Base-by-base conservation (phyloP, 2,113 vertebrate species). In the Charadrius vociferus region DNA sequence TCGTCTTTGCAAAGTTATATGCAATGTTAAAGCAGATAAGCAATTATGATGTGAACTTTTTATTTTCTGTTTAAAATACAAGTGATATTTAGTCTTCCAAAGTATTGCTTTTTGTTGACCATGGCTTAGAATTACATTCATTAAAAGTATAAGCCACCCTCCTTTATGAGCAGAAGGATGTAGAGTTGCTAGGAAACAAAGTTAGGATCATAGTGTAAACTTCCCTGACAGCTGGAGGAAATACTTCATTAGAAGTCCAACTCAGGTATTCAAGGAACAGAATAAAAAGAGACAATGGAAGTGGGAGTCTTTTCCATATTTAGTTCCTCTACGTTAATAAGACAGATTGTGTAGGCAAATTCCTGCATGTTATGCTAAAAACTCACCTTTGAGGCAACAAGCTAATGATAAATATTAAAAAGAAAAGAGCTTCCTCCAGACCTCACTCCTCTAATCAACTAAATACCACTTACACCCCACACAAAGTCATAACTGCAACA, bases 141-240 rank as follows among this genome's bases (percentile, higher is more conserved):
- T 88, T 94, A 65, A 55, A 89, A 73, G 39, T 58, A n/a, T 49
- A 68, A 95, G 22, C 39, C 37, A 77, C 12, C 26, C 30, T 62
- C 29, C 26, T 78, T 37, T 77, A 59, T 36, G 52, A 77, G 55
- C 16, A 88, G 88, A 86, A 92, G n/a, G 55, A 88, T 86, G 63
- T 43, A 74, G 63, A 63, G 94, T 96, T 96, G 88, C 96, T 94
- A 90, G 94, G 97, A 95, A 88, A 94, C 93, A 83, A 93, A 93
- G 55, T 93, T 92, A 70, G 19, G 34, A 77, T 78, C 63, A n/a
- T 24, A 77, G 8, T 7, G 29, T 86, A 92, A 96, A 94, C 62
- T 95, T 93, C 37, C 73, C 62, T 86, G 75, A 88, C 94, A 93
- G 43, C 34, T 50, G 78, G 50, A 92, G 67, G 63, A 94, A 96